phyloP scores from a whole-genome alignment of 2,888 invertebrate genomes.

The Drosophila conformis region DNA sequence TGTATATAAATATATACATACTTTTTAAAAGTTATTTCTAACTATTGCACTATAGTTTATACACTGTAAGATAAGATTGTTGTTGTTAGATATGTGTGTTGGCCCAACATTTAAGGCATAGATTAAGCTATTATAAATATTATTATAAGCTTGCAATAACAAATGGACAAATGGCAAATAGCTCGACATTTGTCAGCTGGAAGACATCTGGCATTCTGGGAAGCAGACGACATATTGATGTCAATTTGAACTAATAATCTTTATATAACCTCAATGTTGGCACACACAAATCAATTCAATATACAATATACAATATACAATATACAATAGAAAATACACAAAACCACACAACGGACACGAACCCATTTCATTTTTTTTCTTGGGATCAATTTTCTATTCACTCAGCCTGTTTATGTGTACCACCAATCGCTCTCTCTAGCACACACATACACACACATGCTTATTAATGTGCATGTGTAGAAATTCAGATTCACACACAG shows the following conservation, averaged over 20 bases:
- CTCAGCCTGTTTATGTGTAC: slow-evolving; percentile 43
- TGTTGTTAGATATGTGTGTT: slow-evolving; percentile 13
- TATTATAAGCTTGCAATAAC: not conserved
- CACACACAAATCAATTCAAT: slow-evolving; percentile 48
- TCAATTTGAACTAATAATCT: slow-evolving; percentile 21
- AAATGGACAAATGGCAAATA: slow-evolving; percentile 4
- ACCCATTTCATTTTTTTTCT: slow-evolving; percentile 41
- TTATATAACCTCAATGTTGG: slow-evolving; percentile 66
- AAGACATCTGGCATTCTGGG: not conserved
- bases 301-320: slow-evolving; percentile 56
- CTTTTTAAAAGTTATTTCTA: slow-evolving; percentile 3
- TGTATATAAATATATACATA: not conserved
- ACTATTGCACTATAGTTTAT: slow-evolving; percentile 59
- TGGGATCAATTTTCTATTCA: slow-evolving; percentile 45
- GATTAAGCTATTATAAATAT: slow-evolving; percentile 4
- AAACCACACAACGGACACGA: slow-evolving; percentile 16
- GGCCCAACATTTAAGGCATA: not conserved
- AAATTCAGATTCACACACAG: slow-evolving; percentile 51
- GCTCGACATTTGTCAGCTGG: slow-evolving; percentile 10
- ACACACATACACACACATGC: slow-evolving; percentile 12
- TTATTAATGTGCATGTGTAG: not conserved
- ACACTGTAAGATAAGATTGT: slow-evolving; percentile 41
- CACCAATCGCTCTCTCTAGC: slow-evolving; percentile 22
- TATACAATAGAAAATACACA: slow-evolving; percentile 38
- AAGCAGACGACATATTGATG: slow-evolving; percentile 7